phyloP scores from a whole-genome alignment of 2,888 invertebrate genomes.

The Limenitis camilla region DNA sequence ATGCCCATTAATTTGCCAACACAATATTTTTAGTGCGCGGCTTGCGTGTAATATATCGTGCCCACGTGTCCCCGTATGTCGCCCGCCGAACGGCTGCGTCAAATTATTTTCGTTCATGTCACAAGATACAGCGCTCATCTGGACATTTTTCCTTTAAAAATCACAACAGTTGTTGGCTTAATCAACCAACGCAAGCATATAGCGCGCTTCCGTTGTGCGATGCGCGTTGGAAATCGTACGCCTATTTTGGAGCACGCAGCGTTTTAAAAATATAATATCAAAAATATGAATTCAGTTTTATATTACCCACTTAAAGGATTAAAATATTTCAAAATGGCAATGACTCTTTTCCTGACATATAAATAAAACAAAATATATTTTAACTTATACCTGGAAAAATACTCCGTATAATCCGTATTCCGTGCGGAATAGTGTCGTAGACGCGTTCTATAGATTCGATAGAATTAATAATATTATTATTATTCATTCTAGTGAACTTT shows the following conservation, averaged over 20 bases:
- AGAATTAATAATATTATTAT: too few relatives aligned
- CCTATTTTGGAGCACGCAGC: slow-evolving; percentile 13
- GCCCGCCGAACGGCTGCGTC: slow-evolving; percentile 70
- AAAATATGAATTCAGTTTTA: not conserved
- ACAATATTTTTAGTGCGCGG: slow-evolving; percentile 75
- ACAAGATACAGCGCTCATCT: slow-evolving; percentile 73
- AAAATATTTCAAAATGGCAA: too few relatives aligned
- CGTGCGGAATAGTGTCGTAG: too few relatives aligned
- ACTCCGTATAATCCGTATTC: too few relatives aligned
- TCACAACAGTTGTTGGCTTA: slow-evolving; percentile 61
- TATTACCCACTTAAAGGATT: not conserved
- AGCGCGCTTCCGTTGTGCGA: slow-evolving; percentile 44
- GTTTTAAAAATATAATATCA: not conserved
- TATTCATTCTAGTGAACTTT: too few relatives aligned
- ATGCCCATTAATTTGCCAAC: slow-evolving; percentile 76
- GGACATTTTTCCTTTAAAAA: slow-evolving; percentile 72
- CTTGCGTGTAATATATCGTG: slow-evolving; percentile 74
- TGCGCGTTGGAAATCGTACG: slow-evolving; percentile 38
- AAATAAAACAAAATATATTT: too few relatives aligned
- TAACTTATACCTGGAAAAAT: too few relatives aligned
- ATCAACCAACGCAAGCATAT: slow-evolving; percentile 42
- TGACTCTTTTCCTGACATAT: too few relatives aligned
- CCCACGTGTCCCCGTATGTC: slow-evolving; percentile 74
- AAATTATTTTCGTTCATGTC: slow-evolving; percentile 75
- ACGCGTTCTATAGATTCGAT: too few relatives aligned